Evolutionary conservation across 2,113 vertebrate genomes (phyloP), one percentile per base, ranked within the genome.

Genomic region (Ciconia stormi): DNA sequence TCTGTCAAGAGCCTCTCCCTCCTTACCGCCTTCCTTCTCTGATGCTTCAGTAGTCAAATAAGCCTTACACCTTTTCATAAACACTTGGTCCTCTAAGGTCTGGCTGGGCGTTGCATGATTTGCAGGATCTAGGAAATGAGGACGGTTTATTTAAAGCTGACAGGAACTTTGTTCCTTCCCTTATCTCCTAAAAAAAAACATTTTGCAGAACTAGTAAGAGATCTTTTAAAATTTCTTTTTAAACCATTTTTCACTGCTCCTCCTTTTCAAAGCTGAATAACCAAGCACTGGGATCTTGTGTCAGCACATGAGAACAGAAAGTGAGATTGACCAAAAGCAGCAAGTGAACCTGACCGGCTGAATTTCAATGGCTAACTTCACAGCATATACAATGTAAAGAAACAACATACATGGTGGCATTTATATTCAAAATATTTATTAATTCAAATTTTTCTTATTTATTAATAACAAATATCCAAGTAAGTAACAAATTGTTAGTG

Each of bases 281-380:
- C 38, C 14, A 34, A 34, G 32, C 1, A 2, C 23, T 49, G 76
- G 40, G 23, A 58, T 67, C 59, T 78, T 47, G 38, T 49, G 67
- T 46, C 49, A 49, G 40, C 21, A 32, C 10, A 16, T 7, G 14
- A 47, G 74, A 69, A 38, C 30, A 42, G 32, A 49, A n/a, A 6
- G 47, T 8, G 16, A 61, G 42, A 18, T 46, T 46, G 63, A 42
- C 50, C 6, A 6, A 50, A 77, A 40, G 29, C 55, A 44, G 25
- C 34, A 10, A 34, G 30, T 8, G 17, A 69, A 27, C 55, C 18
- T 1, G 2, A 21, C 12, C 1, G 0, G 36, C 44, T 16, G 15
- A 27, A 25, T 38, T 15, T 53, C 49, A 18, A 1, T 32, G 12
- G 34, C 59, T 44, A 17, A 16, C 32, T 40, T 16, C 42, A 20